phyloP scores from a whole-genome alignment of 1,140 invertebrate species.

The Helicorthomorpha holstii region DNA sequence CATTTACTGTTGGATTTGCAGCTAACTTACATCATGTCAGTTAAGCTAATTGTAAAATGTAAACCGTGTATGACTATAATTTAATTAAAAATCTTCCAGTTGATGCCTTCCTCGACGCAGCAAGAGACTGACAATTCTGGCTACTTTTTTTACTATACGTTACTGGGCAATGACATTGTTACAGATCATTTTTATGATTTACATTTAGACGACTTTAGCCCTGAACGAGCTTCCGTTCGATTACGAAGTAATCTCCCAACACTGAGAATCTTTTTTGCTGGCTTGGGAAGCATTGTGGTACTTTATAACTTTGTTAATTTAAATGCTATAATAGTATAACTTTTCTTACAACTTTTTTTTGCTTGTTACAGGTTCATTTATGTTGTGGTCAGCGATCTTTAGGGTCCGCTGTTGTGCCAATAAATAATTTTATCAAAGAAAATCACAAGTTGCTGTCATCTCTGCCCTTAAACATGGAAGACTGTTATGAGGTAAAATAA shows the following conservation, averaged over 20 bases:
- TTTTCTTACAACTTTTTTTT: conserved; percentile 2
- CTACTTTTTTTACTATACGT: conserved; percentile 30
- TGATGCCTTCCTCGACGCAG: conserved; percentile 20
- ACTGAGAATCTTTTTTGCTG: conserved; percentile 23
- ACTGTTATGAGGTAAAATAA: not conserved
- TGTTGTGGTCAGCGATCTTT: conserved; percentile 28
- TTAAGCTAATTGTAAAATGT: not conserved
- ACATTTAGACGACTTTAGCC: conserved; percentile 24
- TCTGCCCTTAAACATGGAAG: not conserved
- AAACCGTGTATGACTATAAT: not conserved
- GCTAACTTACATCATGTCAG: conserved; percentile 26
- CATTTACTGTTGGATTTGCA: conserved; percentile 28
- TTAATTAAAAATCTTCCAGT: too few relatives aligned
- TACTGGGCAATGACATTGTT: conserved; percentile 30
- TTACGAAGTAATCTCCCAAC: conserved; percentile 24
- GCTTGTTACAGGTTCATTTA: conserved; percentile 22
- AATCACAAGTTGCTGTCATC: not conserved
- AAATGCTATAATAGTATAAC: not conserved
- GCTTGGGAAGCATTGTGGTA: conserved; percentile 26
- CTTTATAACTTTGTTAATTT: not conserved
- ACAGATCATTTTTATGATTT: conserved; percentile 29
- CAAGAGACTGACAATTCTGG: conserved; percentile 16
- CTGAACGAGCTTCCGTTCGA: conserved; percentile 28
- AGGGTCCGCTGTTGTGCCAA: conserved; percentile 23
- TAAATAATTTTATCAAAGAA: conserved; percentile 15